Evolutionary conservation across 2,797 vertebrate genomes (phyloP), one percentile per base, ranked within the genome.

Genomic region (Sebastes vulpes): DNA sequence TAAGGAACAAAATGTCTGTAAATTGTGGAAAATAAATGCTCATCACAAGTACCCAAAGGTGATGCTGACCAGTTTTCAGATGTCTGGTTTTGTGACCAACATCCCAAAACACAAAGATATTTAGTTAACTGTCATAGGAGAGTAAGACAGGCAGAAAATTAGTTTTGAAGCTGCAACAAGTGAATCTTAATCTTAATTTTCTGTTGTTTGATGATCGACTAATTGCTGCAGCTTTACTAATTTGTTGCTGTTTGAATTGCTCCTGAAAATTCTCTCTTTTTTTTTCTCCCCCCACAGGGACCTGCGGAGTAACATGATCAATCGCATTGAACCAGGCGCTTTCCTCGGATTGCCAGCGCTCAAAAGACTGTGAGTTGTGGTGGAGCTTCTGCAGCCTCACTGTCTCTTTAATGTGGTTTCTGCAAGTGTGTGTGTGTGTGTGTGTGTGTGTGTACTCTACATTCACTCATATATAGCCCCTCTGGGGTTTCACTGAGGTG

Each of bases 281-380:
- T 58, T 35, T 26, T 38, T 20, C 16, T 38, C 21, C 18, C 16
- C 28, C 82, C 61, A 74, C 95, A 99, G 98, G 89, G 98, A 99
- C 88, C 96, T 99, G 75, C 97, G 97, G 91, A 99, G 98, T 92
- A 99, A 99, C 95, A 89, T 97, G 72, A 99, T 99, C 91, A 98
- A 96, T 88, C 96, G 89, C 31, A 97, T 99, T 81, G 97, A 99
- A 89, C 97, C 98, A 2, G 98, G 97, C 82, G 97, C 98, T 75
- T 99, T 99, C 91, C 94, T 97, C 71, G 98, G 98, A 61, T 96
- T 99, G 89, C 89, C 95, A 5, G 96, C 97, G 3, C 96, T 99
- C 65, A 99, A 99, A 95, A 95, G 96, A 96, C 94, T 99, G 98
- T 99, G 94, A 99, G 98, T 98, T 94, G 65, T 75, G 32, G 46